Evolutionary conservation across 2,113 vertebrate species (phyloP).

Genomic region (Tiliqua scincoides): DNA sequence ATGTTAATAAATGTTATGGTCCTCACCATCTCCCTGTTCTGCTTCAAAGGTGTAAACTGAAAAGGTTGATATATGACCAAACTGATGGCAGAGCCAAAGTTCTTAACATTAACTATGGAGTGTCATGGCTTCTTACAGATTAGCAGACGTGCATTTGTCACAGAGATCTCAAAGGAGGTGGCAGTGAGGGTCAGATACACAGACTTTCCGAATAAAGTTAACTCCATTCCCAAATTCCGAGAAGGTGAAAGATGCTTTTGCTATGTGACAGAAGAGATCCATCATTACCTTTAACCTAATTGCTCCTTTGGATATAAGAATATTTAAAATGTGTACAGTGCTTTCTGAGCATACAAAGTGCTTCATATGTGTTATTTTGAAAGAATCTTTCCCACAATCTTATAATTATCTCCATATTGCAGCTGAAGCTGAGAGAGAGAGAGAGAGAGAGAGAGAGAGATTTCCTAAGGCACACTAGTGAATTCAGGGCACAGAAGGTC

Average conservation of each 20-base stretch:
- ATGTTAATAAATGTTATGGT: conserved; percentile 24
- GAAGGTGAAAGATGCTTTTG: not conserved
- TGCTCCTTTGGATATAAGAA: not conserved
- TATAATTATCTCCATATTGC: too few relatives aligned
- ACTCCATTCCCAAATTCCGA: not conserved
- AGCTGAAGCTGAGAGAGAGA: too few relatives aligned
- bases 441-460: too few relatives aligned
- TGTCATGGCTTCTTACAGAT: conserved; percentile 6
- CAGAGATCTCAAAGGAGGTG: not conserved
- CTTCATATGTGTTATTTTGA: too few relatives aligned
- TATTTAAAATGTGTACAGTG: too few relatives aligned
- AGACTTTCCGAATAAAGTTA: conserved; percentile 37
- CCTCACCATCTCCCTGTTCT: not conserved
- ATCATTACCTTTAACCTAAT: not conserved
- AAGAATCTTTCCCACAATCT: too few relatives aligned
- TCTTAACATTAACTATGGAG: conserved; percentile 17
- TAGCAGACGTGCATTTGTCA: conserved; percentile 26
- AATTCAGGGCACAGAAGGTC: too few relatives aligned
- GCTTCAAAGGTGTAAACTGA: not conserved
- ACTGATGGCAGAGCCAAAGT: conserved; percentile 20
- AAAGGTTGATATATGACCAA: conserved; percentile 29
- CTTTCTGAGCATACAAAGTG: too few relatives aligned
- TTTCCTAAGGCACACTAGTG: too few relatives aligned
- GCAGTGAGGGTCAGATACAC: not conserved
- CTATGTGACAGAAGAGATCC: conserved; percentile 2